Base-by-base conservation (phyloP, 2,113 vertebrate genomes). In the Gobio gobio region DNA sequence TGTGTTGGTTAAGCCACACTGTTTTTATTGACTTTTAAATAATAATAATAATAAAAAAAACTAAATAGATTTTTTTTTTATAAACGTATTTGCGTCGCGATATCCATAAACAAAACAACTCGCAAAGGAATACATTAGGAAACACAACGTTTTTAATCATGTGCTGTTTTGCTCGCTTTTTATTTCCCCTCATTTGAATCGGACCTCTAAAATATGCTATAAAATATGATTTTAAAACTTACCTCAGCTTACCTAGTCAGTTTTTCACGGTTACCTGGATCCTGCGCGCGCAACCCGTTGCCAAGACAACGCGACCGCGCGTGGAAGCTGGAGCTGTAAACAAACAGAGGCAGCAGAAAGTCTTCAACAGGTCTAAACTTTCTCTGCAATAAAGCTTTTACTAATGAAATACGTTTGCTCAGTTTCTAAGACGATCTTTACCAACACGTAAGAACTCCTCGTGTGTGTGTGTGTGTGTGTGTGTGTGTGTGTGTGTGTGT, bases 301-400 rank as follows among this genome's bases (percentile, higher is more conserved):
- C 88, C 76, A 90, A 83, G 87, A 92, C 83, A 83, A 90, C 90
- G 20, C 40, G 0, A 6, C 2, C 5, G 29, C 43, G 82, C 43
- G 45, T 63, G 5, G 0, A 36, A 47, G 66, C 10, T 0, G 0
- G 26, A 24, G 3, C n/a, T 29, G 51, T 68, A 56, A 5, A 16
- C 10, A 33, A 14, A 33, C 6, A 5, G 1, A 4, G 1, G 16
- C 16, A 2, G 13, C 13, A 29, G 8, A 7, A 5, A 26, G 16
- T 76, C 73, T 51, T 47, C 26, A 29, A 2, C 16, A 14, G 8
- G 8, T 1, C 4, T 29, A 33, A 49, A 51, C 47, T 22, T 33
- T 33, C 12, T 26, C 10, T 26, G 59, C n/a, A 61, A 13, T 63
- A 63, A 26, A 58, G 8, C 59, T 12, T 26, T 64, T 56, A 56